Percentiles rank a stretch among this genome's conserved stretches.
phyloP scores from a whole-genome alignment of 1,140 invertebrate genomes.

The Euglossa dilemma region DNA sequence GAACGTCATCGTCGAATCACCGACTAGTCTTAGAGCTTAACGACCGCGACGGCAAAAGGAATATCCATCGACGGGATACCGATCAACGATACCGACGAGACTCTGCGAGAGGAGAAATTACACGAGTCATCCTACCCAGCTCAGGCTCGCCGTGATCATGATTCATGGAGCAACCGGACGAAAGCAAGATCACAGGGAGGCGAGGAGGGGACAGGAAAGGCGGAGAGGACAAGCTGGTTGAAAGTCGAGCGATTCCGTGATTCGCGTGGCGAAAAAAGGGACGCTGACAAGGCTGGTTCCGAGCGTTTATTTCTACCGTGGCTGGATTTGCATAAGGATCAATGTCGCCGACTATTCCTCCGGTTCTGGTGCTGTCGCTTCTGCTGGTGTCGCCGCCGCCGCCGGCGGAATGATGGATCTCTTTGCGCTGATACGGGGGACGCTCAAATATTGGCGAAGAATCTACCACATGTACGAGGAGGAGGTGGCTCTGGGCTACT shows the following conservation, averaged over 20 bases:
- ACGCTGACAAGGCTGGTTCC: not conserved
- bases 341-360: conserved; percentile 53
- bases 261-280: not conserved
- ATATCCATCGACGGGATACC: no score
- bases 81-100: no score
- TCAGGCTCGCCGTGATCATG: not conserved
- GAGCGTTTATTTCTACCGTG: not conserved
- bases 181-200: not conserved
- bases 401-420: conserved; percentile 26
- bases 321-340: conserved; percentile 34
- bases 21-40: no score
- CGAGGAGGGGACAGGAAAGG: not conserved
- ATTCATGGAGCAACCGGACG: not conserved
- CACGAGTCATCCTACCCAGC: no score
- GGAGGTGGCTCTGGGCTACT: conserved; percentile 64
- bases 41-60: no score
- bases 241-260: not conserved
- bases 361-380: conserved; percentile 51
- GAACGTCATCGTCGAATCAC: no score
- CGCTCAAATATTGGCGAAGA: conserved; percentile 56
- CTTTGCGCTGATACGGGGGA: conserved; percentile 26
- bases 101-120: no score
- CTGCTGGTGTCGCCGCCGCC: conserved; percentile 27
- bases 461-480: conserved; percentile 59
- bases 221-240: not conserved